Percentiles rank a stretch among this genome's conserved stretches.
Conservation (phyloP, 2,888 invertebrate species). For the Nesidiocoris tenuis region DNA sequence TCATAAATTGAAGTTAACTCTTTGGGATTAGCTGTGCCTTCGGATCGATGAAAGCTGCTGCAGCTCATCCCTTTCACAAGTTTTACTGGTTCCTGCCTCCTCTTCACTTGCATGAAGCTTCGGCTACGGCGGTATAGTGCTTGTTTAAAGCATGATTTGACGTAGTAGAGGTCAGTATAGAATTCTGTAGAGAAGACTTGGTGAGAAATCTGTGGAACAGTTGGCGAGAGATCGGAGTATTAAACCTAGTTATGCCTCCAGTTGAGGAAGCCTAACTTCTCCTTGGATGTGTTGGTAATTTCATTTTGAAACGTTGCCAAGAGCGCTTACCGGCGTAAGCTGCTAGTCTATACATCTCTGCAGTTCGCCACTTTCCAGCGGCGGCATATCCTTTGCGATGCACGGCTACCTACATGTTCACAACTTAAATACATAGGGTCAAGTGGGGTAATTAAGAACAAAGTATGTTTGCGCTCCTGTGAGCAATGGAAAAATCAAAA, state of each 20-base stretch:
- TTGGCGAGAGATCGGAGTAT: slow-evolving; percentile 9
- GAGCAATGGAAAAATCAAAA: too few relatives aligned
- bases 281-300: slow-evolving; percentile 17
- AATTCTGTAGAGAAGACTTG: background rate
- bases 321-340: background rate
- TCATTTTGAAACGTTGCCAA: slow-evolving; percentile 6
- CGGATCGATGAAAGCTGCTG: slow-evolving; percentile 1
- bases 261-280: slow-evolving; percentile 22
- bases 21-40: slow-evolving; percentile 15
- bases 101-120: too few relatives aligned
- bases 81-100: too few relatives aligned
- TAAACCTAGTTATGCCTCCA: slow-evolving; percentile 21
- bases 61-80: background rate
- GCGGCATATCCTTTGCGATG: too few relatives aligned
- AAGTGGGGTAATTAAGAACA: too few relatives aligned
- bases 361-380: too few relatives aligned
- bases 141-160: too few relatives aligned
- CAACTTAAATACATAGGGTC: too few relatives aligned
- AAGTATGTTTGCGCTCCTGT: too few relatives aligned
- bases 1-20: slow-evolving; percentile 17
- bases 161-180: background rate
- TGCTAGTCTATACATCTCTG: too few relatives aligned
- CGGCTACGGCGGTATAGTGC: slow-evolving; percentile 7
- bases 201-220: slow-evolving; percentile 11
- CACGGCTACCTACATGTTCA: too few relatives aligned